Evolutionary conservation across 2,113 vertebrate genomes (phyloP), one percentile per base, ranked within the genome.

Genomic region (Phalacrocorax brasilianus): DNA sequence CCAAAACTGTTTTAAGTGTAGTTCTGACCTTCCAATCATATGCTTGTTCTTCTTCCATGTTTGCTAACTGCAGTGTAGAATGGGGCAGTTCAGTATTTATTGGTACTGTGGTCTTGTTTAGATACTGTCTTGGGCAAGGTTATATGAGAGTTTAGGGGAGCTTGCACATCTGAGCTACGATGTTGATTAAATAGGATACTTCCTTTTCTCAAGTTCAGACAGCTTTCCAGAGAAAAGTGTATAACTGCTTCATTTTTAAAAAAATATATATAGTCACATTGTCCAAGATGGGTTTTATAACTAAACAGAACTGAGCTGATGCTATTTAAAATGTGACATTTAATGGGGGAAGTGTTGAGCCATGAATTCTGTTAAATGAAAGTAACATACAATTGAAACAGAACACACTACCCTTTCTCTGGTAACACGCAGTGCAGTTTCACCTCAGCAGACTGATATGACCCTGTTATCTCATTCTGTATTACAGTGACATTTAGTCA

Each of bases 291-390:
- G 20, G 12, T 2, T 90, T 93, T 73, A 35, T 19, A 90, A 58
- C n/a, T 61, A 66, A 94, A 93, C 33, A 58, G 87, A 73, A 59
- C 56, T 78, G n/a, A 84, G 89, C 14, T 40, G 76, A 24, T 89
- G 68, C 83, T 81, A 49, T 95, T 91, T 95, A 67, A 86, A 93
- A 81, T 71, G 75, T 86, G 91, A 58, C 84, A 88, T 83, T 86
- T 79, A 86, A 45, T 0, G 1, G 59, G 42, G 67, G 63, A 80
- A 84, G 80, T 77, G 63, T 76, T 66, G 47, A 95, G 52, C 84
- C 22, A 2, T 79, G 86, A 63, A 44, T 92, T 70, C 79, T 96
- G 71, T 77, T 76, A 66, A 52, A 65, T 67, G 33, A 32, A 50
- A 70, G 59, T 70, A 78, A 45, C 38, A n/a, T 32, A 26, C 2